Evolutionary conservation across 2,113 vertebrate genomes (phyloP).

Genomic region (Oryzias woworae): DNA sequence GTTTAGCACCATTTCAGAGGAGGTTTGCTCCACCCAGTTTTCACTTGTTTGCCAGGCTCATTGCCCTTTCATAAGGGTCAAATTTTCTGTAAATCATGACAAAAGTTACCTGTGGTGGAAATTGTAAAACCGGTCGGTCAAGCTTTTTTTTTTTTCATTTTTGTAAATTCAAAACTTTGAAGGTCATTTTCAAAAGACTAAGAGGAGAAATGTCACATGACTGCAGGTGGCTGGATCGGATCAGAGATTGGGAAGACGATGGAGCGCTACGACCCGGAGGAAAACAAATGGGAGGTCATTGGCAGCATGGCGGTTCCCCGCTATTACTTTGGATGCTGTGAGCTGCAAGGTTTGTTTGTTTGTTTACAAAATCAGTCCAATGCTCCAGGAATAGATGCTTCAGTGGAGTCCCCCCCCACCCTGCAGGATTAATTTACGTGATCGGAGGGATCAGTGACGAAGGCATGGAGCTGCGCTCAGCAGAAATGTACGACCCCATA

Average conservation of each 20-base stretch:
- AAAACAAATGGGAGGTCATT: conserved; percentile 94
- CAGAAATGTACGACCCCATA: conserved; percentile 91
- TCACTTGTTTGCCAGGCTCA: too few species aligned
- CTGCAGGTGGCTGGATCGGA: conserved; percentile 91
- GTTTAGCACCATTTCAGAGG: too few species aligned
- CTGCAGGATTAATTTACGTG: conserved; percentile 91
- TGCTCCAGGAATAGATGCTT: background rate
- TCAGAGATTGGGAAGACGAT: conserved; percentile 96
- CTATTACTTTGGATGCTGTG: conserved; percentile 96
- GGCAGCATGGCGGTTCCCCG: conserved; percentile 91
- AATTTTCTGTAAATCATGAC: too few species aligned
- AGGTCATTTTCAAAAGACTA: background rate
- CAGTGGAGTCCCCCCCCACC: background rate
- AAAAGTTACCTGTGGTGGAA: too few species aligned
- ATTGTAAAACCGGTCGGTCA: too few species aligned
- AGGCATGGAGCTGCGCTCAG: conserved; percentile 89
- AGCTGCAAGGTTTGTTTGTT: conserved; percentile 87
- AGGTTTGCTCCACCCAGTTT: too few species aligned
- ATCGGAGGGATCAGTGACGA: conserved; percentile 92
- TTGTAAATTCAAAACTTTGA: background rate
- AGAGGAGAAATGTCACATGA: background rate
- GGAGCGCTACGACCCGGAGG: conserved; percentile 94
- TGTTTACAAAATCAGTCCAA: background rate
- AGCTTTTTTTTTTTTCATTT: background rate
- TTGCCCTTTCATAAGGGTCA: too few species aligned